Conservation (phyloP, 30 jellyfish, hydroid and myxozoan species). For the Turritopsis dohrnii region DNA sequence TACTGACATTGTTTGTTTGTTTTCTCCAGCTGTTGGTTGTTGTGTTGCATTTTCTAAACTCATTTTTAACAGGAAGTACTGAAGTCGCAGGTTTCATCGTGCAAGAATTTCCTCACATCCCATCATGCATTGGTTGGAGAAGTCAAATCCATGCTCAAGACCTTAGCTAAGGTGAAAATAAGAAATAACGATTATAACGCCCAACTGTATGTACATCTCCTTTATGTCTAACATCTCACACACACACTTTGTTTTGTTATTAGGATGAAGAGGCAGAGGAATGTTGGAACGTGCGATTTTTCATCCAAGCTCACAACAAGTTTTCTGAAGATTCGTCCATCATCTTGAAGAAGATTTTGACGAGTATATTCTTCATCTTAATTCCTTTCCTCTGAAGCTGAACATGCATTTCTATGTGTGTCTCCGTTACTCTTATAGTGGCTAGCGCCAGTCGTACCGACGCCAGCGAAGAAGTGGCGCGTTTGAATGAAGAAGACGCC, state of each 20-base stretch:
- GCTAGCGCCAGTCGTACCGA: slow-evolving; percentile 45
- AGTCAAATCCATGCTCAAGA: slow-evolving; percentile 64
- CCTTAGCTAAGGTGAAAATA: slow-evolving; percentile 71
- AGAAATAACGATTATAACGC: too few relatives aligned
- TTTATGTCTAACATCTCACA: background rate
- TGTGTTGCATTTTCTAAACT: background rate
- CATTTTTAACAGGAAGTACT: slow-evolving; percentile 47
- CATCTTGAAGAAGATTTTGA: slow-evolving; percentile 44
- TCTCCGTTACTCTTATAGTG: background rate
- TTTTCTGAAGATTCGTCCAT: slow-evolving; percentile 85
- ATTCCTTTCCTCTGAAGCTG: background rate
- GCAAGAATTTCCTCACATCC: slow-evolving; percentile 46
- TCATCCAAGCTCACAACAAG: slow-evolving; percentile 75
- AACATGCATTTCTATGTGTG: background rate
- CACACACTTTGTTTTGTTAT: background rate
- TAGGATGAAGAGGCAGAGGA: slow-evolving; percentile 98
- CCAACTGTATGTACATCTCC: too few relatives aligned
- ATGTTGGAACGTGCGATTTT: slow-evolving; percentile 61
- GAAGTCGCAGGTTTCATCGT: slow-evolving; percentile 57
- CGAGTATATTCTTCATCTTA: slow-evolving; percentile 36
- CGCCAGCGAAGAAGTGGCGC: slow-evolving; percentile 24
- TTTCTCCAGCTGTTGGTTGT: background rate
- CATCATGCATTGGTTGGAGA: slow-evolving; percentile 90
- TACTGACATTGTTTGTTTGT: too few relatives aligned
- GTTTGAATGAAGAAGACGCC: slow-evolving; percentile 25